Evolutionary conservation across 2,888 invertebrate species (phyloP).

Genomic region (Spilarctia lutea): DNA sequence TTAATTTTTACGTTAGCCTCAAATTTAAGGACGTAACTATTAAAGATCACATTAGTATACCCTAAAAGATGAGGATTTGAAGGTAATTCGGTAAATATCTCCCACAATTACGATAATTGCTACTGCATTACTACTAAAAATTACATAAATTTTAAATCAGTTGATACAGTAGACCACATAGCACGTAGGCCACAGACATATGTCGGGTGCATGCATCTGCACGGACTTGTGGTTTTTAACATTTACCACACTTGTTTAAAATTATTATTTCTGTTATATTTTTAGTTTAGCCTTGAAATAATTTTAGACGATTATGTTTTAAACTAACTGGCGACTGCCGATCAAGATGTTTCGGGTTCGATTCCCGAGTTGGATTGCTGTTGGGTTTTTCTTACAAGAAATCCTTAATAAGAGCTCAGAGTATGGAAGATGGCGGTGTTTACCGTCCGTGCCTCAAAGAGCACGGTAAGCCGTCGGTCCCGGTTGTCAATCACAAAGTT

Average conservation of each 20-base stretch:
- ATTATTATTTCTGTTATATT: background rate
- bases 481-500: too few relatives aligned
- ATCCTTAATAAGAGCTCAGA: too few relatives aligned
- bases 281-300: background rate
- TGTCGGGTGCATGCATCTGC: constrained; percentile 45
- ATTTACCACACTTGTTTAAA: constrained; percentile 26
- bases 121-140: background rate
- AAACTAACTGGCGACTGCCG: too few relatives aligned
- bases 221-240: constrained; percentile 46
- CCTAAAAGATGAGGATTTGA: background rate
- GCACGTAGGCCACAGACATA: constrained; percentile 45
- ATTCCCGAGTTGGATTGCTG: too few relatives aligned
- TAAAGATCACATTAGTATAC: background rate
- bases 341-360: too few relatives aligned
- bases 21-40: background rate
- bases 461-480: too few relatives aligned
- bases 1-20: background rate
- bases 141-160: constrained; percentile 17
- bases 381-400: too few relatives aligned
- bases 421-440: too few relatives aligned
- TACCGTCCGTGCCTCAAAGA: too few relatives aligned
- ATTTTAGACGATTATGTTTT: background rate
- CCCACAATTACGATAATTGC: background rate
- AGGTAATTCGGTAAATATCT: background rate
- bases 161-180: constrained; percentile 48